Base-by-base conservation (phyloP, 1,140 invertebrate species). In the Himalopsyche phryganea region DNA sequence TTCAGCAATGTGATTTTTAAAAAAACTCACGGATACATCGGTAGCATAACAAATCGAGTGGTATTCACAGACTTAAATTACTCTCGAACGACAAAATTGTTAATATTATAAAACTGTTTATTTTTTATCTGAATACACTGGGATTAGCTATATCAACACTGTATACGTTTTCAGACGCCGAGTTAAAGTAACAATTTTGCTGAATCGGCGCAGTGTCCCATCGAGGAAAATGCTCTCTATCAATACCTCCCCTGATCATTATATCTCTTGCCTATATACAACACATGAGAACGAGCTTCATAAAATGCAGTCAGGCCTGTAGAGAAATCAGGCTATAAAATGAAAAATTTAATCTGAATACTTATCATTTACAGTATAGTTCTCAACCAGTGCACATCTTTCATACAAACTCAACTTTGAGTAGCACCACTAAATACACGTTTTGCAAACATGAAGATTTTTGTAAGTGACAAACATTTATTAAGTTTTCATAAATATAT, bases 321-420 rank as follows among this genome's bases (percentile, higher is more conserved):
- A 55, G 61, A 59, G 61, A 60, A 60, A 60, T 56, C 57, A 15
- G 61, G 55, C 50, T 63, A 63, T 63, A 63, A 56, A 63, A 51
- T 42, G 35, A 35, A 46, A 47, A 46, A 42, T 44, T 32, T 49
- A 23, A 35, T 53, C 28, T 23, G 32, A 45, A 56, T 48, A 42
- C 19, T 40, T 60, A 63, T 45, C 61, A 63, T 46, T 56, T 56
- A 20, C 42, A 36, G 41, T 32, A 51, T 52, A 15, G 48, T 58
- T 56, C 44, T 60, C 57, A 17, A 32, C 23, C 53, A 20, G 53
- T 42, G 41, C 51, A 53, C 56, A 63, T 48, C 45, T 35, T n/a
- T 32, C 11, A 13, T 49, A 13, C 13, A 13, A 28, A 19, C 53
- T 45, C 45, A 5, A 3, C 23, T 48, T 11, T 28, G 13, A 42